Base-by-base conservation (phyloP, 2,113 vertebrate genomes). In the Apodemus sylvaticus region DNA sequence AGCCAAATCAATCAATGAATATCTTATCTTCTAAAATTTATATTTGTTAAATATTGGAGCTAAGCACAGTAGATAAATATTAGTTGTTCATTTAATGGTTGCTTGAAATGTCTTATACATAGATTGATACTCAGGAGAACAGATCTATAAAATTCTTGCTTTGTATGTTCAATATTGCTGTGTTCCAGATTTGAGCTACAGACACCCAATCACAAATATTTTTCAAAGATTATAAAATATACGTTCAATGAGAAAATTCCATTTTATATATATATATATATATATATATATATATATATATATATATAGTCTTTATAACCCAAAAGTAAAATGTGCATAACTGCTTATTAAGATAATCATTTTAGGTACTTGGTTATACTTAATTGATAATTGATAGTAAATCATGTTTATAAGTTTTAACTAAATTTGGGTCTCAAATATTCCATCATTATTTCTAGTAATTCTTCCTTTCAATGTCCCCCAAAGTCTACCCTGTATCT, bases 41-140 rank as follows among this genome's bases (percentile, higher is more conserved):
- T 77, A 83, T 82, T 93, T 91, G 34, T 76, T 88, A 58, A 68
- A 58, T 13, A 90, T 87, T 90, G 42, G 42, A 89, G 36, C 45
- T 48, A 60, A 12, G 87, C 1, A 60, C 6, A 71, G 14, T 74
- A 6, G 12, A 19, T 82, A 55, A 58, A 83, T 76, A 90, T 62
- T 86, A 89, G 36, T 48, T 86, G 5, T 70, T 95, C 31, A 96
- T 39, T 7, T 91, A 89, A 77, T 76, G 10, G 4, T 88, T 7
- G 68, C 3, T 53, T 85, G 45, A 88, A 85, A 87, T 62, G 14
- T 86, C 39, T 81, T 39, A 10, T 74, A 39, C 8, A 64, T 94
- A 66, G 0, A 60, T 3, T 92, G 36, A 42, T 70, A 87, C 70
- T 81, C 6, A 77, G 9, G 16, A 73, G 93, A 94, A 0, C 45